phyloP scores from a whole-genome alignment of 2,888 invertebrate genomes.

The Drosophila lutescens region DNA sequence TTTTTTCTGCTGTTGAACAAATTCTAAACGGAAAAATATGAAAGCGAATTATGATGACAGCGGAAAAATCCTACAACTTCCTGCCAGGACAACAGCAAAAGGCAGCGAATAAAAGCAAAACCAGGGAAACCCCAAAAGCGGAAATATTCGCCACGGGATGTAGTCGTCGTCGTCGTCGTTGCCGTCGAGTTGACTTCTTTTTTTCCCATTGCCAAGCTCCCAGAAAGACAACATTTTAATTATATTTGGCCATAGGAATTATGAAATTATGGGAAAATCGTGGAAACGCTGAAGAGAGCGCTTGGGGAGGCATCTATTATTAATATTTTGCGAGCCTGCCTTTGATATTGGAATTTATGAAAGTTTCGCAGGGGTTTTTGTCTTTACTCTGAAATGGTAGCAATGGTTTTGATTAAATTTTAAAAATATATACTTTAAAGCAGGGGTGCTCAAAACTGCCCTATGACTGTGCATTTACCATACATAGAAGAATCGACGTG shows the following conservation, averaged over 20 bases:
- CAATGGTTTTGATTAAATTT: not conserved
- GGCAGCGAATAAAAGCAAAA: slow-evolving; percentile 48
- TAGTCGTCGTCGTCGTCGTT: slow-evolving; percentile 26
- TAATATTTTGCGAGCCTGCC: not conserved
- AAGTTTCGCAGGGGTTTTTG: not conserved
- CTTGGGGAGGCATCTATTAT: not conserved
- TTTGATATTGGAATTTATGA: slow-evolving; percentile 2
- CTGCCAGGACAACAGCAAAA: slow-evolving; percentile 58
- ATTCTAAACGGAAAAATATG: slow-evolving; percentile 79
- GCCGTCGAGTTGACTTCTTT: slow-evolving; percentile 4
- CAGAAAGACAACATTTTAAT: slow-evolving; percentile 60
- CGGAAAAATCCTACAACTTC: slow-evolving; percentile 80
- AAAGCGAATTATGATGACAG: slow-evolving; percentile 80
- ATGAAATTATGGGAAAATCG: slow-evolving; percentile 19
- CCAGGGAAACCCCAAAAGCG: slow-evolving; percentile 34
- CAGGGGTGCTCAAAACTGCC: too few species aligned
- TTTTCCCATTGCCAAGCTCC: slow-evolving; percentile 5
- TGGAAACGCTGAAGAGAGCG: not conserved
- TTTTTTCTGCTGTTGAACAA: slow-evolving; percentile 61
- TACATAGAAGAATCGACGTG: too few species aligned
- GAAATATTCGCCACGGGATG: slow-evolving; percentile 67
- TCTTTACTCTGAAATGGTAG: not conserved
- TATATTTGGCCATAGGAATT: slow-evolving; percentile 53
- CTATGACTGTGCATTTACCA: too few species aligned
- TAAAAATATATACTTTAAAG: not conserved